These are phyloP conservation scores for Drosophila flavopinicola DNA, from an alignment of 2,888 invertebrate species.

Conservation along the genomic window DNA sequence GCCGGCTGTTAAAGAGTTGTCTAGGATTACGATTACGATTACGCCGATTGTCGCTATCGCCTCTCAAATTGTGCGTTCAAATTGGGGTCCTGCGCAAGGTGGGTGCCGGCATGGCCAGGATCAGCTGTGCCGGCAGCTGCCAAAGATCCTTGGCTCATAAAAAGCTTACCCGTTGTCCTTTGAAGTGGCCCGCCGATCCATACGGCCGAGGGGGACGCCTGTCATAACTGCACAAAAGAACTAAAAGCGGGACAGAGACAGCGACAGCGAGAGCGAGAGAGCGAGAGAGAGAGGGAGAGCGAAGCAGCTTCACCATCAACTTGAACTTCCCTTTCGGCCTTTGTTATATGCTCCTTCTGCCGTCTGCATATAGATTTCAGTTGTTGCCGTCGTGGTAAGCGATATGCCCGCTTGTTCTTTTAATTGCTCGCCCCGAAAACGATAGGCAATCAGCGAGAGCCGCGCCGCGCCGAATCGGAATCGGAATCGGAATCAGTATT, in stretches of 20 bases:
- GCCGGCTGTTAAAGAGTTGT: conserved; percentile 52
- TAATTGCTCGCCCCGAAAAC: conserved; percentile 76
- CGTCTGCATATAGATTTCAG: conserved; percentile 73
- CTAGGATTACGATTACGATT: conserved; percentile 60
- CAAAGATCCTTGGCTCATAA: conserved; percentile 2
- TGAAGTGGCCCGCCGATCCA: conserved; percentile 31
- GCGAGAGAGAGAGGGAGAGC: not conserved
- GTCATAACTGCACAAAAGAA: conserved; percentile 81
- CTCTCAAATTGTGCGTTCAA: conserved; percentile 51
- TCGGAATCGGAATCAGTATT: conserved; percentile 15
- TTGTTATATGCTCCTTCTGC: conserved; percentile 45
- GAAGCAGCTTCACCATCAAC: conserved; percentile 28
- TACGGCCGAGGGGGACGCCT: conserved; percentile 77
- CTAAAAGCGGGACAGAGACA: not conserved
- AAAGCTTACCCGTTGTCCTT: conserved; percentile 44
- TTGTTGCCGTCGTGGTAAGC: conserved; percentile 62
- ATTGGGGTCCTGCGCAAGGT: conserved; percentile 21
- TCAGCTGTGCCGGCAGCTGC: conserved; percentile 25
- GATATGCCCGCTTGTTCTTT: conserved; percentile 80
- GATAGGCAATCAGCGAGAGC: conserved; percentile 75
- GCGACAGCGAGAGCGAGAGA: not conserved
- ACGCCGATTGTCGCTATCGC: conserved; percentile 34
- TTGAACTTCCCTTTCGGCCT: conserved; percentile 54
- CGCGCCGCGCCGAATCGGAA: too few relatives aligned
- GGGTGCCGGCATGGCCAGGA: conserved; percentile 13